Conservation (phyloP, 1,140 invertebrate species). For the Cylas formicarius region DNA sequence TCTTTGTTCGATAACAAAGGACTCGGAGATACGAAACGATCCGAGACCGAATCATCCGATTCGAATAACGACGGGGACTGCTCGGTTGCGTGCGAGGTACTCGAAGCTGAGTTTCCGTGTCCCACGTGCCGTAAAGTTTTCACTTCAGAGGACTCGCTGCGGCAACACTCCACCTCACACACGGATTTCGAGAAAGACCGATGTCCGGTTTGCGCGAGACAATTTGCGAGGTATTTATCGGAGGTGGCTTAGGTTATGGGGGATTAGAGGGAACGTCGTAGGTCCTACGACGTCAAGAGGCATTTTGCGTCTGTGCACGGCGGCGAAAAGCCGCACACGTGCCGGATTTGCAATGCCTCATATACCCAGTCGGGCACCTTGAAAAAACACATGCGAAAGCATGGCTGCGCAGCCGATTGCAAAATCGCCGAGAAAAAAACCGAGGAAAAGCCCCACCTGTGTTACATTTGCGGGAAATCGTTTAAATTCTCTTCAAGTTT, state of each 20-base stretch:
- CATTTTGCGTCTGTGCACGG: slow-evolving; percentile 53
- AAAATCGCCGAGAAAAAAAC: slow-evolving; percentile 7
- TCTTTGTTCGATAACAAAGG: slow-evolving; percentile 8
- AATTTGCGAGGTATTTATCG: slow-evolving; percentile 18
- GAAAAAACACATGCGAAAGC: slow-evolving; percentile 43
- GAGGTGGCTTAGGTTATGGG: neutral
- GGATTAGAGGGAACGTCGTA: slow-evolving; percentile 16
- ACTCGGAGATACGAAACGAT: slow-evolving; percentile 23
- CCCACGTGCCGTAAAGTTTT: slow-evolving; percentile 29
- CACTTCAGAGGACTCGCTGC: slow-evolving; percentile 27
- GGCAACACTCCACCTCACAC: slow-evolving; percentile 30
- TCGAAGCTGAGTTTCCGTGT: slow-evolving; percentile 22
- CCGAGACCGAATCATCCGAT: slow-evolving; percentile 19
- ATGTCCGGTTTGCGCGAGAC: slow-evolving; percentile 30
- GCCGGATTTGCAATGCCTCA: slow-evolving; percentile 47
- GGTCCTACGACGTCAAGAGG: slow-evolving; percentile 28
- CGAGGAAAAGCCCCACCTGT: slow-evolving; percentile 10
- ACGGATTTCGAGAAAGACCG: slow-evolving; percentile 20
- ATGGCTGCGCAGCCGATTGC: slow-evolving; percentile 16
- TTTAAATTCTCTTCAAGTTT: slow-evolving; percentile 21
- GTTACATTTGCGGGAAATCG: slow-evolving; percentile 18
- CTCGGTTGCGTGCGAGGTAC: neutral
- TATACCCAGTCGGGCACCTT: slow-evolving; percentile 52
- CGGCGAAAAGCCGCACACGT: slow-evolving; percentile 63
- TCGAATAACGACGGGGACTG: neutral